phyloP scores from a whole-genome alignment of 2,113 vertebrate genomes.

The Muntiacus reevesi region DNA sequence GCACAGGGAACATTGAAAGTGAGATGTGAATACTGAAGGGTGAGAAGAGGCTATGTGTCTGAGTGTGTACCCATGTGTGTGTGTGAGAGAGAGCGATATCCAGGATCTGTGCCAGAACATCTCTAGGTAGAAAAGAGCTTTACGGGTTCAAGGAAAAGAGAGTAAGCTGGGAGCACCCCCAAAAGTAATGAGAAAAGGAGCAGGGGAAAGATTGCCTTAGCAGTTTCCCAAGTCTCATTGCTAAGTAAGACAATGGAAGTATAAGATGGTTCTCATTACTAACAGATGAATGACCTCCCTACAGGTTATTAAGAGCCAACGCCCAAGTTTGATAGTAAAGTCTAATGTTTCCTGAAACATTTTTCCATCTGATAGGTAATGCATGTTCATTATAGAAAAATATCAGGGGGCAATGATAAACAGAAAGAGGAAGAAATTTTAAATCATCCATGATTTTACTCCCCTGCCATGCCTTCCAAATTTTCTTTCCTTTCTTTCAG shows the following conservation, averaged over 20 bases:
- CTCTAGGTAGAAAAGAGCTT: neutral
- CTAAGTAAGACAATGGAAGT: neutral
- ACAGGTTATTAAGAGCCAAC: neutral
- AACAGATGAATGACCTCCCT: neutral
- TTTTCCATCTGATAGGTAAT: neutral
- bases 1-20: neutral
- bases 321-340: neutral
- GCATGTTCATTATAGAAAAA: neutral
- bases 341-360: neutral
- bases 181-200: neutral
- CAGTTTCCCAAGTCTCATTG: neutral
- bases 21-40: neutral
- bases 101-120: neutral
- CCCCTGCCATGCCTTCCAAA: neutral
- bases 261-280: neutral
- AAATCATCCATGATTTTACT: constrained; percentile 15
- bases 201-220: neutral
- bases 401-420: neutral
- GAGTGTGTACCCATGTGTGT: neutral
- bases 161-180: neutral
- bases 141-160: neutral
- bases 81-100: neutral
- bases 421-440: neutral
- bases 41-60: neutral
- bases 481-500: neutral